phyloP scores from a whole-genome alignment of 2,113 vertebrate species.

The Triplophysa siluroides region DNA sequence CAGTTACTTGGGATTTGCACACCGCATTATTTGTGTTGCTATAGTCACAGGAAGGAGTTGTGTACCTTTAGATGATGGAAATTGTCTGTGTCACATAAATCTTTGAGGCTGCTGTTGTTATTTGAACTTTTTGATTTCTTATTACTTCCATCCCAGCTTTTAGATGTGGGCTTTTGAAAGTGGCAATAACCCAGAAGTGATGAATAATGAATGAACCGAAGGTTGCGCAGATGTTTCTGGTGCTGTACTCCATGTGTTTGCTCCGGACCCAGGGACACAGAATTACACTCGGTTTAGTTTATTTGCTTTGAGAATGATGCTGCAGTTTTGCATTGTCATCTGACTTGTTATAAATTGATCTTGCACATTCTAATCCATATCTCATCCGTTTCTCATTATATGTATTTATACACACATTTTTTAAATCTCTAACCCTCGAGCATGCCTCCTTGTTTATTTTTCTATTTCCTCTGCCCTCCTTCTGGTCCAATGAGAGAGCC shows the following conservation, averaged over 20 bases:
- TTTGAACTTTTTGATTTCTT: slow-evolving; percentile 35
- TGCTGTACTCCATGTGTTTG: neutral
- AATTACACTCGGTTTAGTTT: neutral
- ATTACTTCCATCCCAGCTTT: slow-evolving; percentile 9
- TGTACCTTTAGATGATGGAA: neutral
- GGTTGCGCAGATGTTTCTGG: slow-evolving; percentile 12
- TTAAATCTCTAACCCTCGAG: slow-evolving; percentile 4
- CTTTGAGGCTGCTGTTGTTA: slow-evolving; percentile 45
- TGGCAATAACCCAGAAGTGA: slow-evolving; percentile 30
- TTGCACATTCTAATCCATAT: neutral
- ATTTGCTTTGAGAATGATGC: neutral
- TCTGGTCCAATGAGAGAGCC: slow-evolving; percentile 33
- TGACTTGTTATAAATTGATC: neutral
- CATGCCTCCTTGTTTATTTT: neutral
- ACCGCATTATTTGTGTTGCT: neutral
- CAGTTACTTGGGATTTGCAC: neutral
- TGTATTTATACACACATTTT: neutral
- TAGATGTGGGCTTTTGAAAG: slow-evolving; percentile 40
- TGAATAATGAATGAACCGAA: slow-evolving; percentile 49
- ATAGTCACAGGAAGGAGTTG: neutral
- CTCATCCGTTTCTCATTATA: neutral
- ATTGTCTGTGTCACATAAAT: slow-evolving; percentile 33
- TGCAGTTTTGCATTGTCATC: neutral
- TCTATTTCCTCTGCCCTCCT: slow-evolving; percentile 11
- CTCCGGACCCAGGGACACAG: neutral